Evolutionary conservation across 2,797 vertebrate genomes (phyloP).

Genomic region (Phataginus tetradactyla): DNA sequence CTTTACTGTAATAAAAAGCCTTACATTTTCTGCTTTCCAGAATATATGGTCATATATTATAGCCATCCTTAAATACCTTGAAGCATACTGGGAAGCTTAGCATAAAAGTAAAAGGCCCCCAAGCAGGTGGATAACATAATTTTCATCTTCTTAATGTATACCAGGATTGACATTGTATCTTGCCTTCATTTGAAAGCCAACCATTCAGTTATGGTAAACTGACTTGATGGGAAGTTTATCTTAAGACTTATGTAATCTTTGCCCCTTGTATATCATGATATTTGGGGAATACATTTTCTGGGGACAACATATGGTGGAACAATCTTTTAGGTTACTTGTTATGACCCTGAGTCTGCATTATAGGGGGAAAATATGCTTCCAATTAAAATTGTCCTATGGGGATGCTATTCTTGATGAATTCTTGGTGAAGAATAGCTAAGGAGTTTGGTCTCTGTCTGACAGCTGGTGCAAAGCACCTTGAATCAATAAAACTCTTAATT

Average conservation of each 20-base stretch:
- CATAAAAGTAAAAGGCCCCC: constrained; percentile 20
- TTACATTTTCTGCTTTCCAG: constrained; percentile 32
- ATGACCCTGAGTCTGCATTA: constrained; percentile 84
- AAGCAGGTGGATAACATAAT: constrained; percentile 69
- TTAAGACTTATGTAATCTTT: constrained; percentile 79
- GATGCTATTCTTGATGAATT: constrained; percentile 85
- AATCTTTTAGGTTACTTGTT: constrained; percentile 84
- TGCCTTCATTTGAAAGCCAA: constrained; percentile 64
- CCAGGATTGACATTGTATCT: constrained; percentile 62
- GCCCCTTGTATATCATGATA: constrained; percentile 82
- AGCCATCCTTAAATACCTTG: neutral
- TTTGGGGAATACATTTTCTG: constrained; percentile 83
- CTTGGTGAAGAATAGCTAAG: constrained; percentile 82
- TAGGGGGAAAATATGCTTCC: constrained; percentile 84
- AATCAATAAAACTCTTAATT: constrained; percentile 83
- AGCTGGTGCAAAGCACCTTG: constrained; percentile 84
- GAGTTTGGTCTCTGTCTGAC: constrained; percentile 73
- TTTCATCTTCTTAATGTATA: constrained; percentile 64
- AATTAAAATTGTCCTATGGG: constrained; percentile 85
- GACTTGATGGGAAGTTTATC: constrained; percentile 39
- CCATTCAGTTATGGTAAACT: constrained; percentile 53
- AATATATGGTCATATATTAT: constrained; percentile 32
- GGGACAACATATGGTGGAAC: constrained; percentile 77
- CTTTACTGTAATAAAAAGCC: neutral
- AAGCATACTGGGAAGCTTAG: neutral